phyloP scores from a whole-genome alignment of 1,140 invertebrate genomes.

The Ruditapes philippinarum region DNA sequence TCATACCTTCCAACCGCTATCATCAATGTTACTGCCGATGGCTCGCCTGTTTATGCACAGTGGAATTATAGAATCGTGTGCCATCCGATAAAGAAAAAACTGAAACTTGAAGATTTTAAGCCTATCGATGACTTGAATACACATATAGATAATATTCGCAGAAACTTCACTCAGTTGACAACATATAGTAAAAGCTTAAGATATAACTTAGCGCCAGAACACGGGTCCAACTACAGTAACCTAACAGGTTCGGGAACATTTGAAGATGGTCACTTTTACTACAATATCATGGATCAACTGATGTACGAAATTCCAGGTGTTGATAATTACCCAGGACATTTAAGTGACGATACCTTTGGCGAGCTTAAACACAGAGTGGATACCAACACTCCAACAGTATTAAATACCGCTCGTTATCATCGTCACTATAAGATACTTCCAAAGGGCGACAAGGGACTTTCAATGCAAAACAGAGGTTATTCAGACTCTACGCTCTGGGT shows the following conservation, averaged over 20 bases:
- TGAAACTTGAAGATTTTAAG: conserved; percentile 67
- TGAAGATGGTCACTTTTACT: conserved; percentile 33
- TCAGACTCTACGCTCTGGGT: conserved; percentile 77
- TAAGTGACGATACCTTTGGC: conserved; percentile 74
- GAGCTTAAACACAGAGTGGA: conserved; percentile 44
- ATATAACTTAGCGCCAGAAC: conserved; percentile 62
- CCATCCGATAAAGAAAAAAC: conserved; percentile 75
- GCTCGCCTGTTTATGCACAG: conserved; percentile 72
- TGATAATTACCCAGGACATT: conserved; percentile 78
- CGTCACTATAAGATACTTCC: conserved; percentile 69
- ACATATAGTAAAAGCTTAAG: conserved; percentile 62
- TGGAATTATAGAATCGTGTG: conserved; percentile 84
- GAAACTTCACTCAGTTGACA: conserved; percentile 47
- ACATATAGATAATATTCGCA: conserved; percentile 29
- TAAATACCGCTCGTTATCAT: conserved; percentile 80
- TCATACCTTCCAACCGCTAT: conserved; percentile 73
- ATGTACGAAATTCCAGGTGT: conserved; percentile 82
- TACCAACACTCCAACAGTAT: conserved; percentile 21
- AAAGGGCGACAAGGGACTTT: conserved; percentile 71
- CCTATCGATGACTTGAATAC: conserved; percentile 76
- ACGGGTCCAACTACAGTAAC: conserved; percentile 13
- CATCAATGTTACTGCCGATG: conserved; percentile 67
- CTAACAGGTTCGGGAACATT: conserved; percentile 58
- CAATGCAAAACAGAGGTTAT: conserved; percentile 72
- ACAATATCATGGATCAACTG: conserved; percentile 73